Evolutionary conservation across 1,140 invertebrate species (phyloP), one percentile per base, ranked within the genome.

Genomic region (Tachypleus tridentatus): DNA sequence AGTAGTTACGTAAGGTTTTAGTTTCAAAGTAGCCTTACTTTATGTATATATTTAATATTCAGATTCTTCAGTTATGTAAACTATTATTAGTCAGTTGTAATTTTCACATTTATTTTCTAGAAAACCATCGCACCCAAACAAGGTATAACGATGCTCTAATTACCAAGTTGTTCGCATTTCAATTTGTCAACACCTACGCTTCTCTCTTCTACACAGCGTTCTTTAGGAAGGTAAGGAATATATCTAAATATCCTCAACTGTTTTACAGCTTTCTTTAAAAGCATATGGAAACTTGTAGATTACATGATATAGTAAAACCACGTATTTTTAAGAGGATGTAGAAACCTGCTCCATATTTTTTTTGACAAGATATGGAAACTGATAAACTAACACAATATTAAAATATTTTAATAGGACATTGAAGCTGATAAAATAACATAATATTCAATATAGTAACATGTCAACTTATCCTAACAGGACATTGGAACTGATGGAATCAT

Each of bases 181-280:
- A 78, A 59, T 79, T 80, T 73, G 76, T 74, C 56, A 80, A 80
- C 67, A 76, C 72, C 63, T 80, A 79, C 63, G 72, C 76, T 4
- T 78, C 78, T 5, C 75, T 77, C 57, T 78, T 78, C 64, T 80
- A 80, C 67, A 78, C 78, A 60, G 78, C 78, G 8, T 79, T 79
- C 69, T 77, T 79, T 67, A 58, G 77, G 73, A 73, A 74, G 49
- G 69, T 71, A 71, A 62, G 61, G 57, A 67, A 51, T 49, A 48
- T 29, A 29, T 29, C 29, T 29, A 29, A 29, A 29, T 29, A 29
- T 29, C 29, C 29, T 29, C 54, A 56, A 10, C 10, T 10, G 10
- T 10, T 56, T 10, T 11, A 10, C 11, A 56, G 11, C 54, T 56
- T 11, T 56, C 54, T 56, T 56, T 29, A 29, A 29, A 29, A 29